Evolutionary conservation across 2,888 invertebrate genomes (phyloP).

Genomic region (Aphodius granarius): DNA sequence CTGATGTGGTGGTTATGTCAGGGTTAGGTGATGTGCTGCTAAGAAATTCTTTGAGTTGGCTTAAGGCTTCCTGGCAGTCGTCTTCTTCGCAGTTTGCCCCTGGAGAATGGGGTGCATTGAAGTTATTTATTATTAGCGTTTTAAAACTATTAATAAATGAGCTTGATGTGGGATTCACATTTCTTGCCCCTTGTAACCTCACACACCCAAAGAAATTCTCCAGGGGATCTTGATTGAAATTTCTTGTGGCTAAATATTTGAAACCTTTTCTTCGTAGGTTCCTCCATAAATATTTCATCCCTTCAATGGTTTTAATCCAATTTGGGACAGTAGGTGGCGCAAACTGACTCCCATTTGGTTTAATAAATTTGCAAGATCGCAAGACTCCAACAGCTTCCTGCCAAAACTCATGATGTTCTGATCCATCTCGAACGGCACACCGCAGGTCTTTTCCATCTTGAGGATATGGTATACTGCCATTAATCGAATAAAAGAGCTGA

Average conservation of each 20-base stretch:
- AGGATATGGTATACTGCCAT: neutral
- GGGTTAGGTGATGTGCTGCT: neutral
- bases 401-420: conserved; percentile 27
- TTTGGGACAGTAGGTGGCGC: no score
- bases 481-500: neutral
- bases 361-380: conserved; percentile 18
- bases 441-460: neutral
- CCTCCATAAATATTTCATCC: no score
- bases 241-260: conserved; percentile 17
- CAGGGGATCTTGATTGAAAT: conserved; percentile 31
- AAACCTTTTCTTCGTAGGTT: no score
- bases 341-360: conserved; percentile 3
- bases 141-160: no score
- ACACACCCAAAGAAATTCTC: conserved; percentile 30
- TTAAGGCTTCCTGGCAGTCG: no score
- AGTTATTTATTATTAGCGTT: conserved; percentile 31
- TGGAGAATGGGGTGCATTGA: conserved; percentile 27
- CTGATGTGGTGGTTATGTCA: no score
- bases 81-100: conserved; percentile 30
- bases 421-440: conserved; percentile 23
- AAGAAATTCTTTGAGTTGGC: no score
- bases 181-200: conserved; percentile 26
- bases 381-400: conserved; percentile 17
- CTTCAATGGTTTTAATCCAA: no score
- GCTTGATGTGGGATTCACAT: conserved; percentile 23